Conservation (phyloP, 2,888 invertebrate genomes). For the Gymnosoma rotundatum region DNA sequence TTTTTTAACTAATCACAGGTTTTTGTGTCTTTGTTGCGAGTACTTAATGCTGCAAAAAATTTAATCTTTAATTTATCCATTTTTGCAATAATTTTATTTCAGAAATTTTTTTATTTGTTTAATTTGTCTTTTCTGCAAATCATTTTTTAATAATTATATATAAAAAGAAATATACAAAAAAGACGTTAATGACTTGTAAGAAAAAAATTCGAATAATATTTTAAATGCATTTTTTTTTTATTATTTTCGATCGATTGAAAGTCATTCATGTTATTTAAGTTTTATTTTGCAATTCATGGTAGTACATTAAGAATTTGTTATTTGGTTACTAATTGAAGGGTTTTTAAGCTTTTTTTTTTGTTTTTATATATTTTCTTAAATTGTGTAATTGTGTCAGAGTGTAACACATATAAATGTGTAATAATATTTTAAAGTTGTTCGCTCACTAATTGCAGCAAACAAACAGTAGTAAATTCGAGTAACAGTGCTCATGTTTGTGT, state of each 20-base stretch:
- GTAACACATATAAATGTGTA: slow-evolving; percentile 30
- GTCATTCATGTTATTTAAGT: slow-evolving; percentile 11
- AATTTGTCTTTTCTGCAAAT: slow-evolving; percentile 60
- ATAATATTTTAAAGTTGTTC: slow-evolving; percentile 31
- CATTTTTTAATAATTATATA: slow-evolving; percentile 65
- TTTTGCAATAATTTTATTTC: slow-evolving; percentile 60
- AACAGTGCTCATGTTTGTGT: background rate
- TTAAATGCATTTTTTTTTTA: slow-evolving; percentile 43
- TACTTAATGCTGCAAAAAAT: background rate
- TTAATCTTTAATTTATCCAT: slow-evolving; percentile 18
- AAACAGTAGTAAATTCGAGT: background rate
- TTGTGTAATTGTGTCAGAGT: slow-evolving; percentile 27
- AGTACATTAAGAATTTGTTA: slow-evolving; percentile 61
- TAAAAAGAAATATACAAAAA: slow-evolving; percentile 40
- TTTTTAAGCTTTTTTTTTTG: slow-evolving; percentile 23
- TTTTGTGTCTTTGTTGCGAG: background rate
- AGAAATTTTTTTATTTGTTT: slow-evolving; percentile 33
- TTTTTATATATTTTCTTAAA: background rate
- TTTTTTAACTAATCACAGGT: too few species aligned
- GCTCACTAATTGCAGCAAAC: background rate
- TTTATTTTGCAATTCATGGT: slow-evolving; percentile 60
- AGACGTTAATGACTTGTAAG: slow-evolving; percentile 58
- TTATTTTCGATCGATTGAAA: slow-evolving; percentile 31
- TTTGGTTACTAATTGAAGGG: slow-evolving; percentile 68
- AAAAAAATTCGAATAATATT: slow-evolving; percentile 45